Conservation (phyloP, 1,140 invertebrate genomes). For the Tetramorium parvispinum region DNA sequence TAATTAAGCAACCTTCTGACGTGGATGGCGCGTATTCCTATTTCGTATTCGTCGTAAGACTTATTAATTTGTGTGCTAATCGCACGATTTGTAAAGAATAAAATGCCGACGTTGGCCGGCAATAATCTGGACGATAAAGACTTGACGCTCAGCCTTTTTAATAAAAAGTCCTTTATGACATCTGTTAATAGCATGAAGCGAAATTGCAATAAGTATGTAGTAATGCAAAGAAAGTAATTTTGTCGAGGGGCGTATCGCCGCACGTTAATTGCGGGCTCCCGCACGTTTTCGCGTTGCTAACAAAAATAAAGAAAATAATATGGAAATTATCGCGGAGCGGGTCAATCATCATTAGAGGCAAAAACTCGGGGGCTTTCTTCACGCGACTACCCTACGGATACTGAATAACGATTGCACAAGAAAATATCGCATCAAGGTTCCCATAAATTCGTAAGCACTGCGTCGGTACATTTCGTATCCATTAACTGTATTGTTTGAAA, state of each 20-base stretch:
- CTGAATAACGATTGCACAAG: neutral
- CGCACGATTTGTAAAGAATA: conserved; percentile 28
- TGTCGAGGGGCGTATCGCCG: neutral
- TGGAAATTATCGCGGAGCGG: conserved; percentile 37
- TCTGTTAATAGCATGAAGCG: conserved; percentile 9
- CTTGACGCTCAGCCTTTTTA: neutral
- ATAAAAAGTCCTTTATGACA: conserved; percentile 17
- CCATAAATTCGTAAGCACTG: neutral
- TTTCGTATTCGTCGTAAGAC: neutral
- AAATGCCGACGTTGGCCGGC: neutral
- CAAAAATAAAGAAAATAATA: conserved; percentile 32
- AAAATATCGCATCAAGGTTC: neutral
- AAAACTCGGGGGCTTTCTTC: conserved; percentile 23
- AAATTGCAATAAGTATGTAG: neutral
- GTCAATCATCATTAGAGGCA: conserved; percentile 49
- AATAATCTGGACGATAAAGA: conserved; percentile 52
- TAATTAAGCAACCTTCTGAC: conserved; percentile 46
- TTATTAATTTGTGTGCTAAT: conserved; percentile 44
- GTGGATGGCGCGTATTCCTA: conserved; percentile 13
- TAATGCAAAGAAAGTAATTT: conserved; percentile 21
- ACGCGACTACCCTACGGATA: conserved; percentile 13
- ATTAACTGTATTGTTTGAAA: neutral
- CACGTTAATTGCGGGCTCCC: conserved; percentile 19
- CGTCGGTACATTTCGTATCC: neutral
- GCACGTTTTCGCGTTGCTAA: neutral